Evolutionary conservation across 2,797 vertebrate species (phyloP).

Genomic region (Myotis myotis): DNA sequence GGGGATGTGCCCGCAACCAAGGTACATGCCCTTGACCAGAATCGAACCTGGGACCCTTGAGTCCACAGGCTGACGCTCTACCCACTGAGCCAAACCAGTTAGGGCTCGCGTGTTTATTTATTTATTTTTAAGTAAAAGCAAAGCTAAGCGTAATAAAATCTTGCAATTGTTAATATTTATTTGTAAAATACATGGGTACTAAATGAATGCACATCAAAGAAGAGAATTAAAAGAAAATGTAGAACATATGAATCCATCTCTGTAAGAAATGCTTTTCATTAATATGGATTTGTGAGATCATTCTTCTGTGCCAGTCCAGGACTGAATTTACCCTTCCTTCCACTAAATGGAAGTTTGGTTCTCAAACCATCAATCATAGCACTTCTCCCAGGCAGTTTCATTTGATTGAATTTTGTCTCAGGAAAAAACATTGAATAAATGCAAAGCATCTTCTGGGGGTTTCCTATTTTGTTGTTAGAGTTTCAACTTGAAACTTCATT

Average conservation of each 20-base stretch:
- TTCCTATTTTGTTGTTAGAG: conserved; percentile 5
- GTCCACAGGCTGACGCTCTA: too few relatives aligned
- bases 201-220: not conserved
- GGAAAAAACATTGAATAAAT: conserved; percentile 26
- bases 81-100: too few relatives aligned
- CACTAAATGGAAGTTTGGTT: not conserved
- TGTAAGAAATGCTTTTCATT: not conserved
- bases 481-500: conserved; percentile 35
- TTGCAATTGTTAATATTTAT: not conserved
- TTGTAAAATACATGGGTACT: conserved; percentile 38
- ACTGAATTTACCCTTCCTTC: not conserved
- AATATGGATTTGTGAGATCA: not conserved
- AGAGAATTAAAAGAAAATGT: conserved; percentile 45
- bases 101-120: not conserved
- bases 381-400: conserved; percentile 47
- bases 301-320: conserved; percentile 39
- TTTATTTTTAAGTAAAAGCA: conserved; percentile 12
- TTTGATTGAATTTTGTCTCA: conserved; percentile 24
- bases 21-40: too few relatives aligned
- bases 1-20: too few relatives aligned
- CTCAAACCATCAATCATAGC: conserved; percentile 33
- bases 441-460: not conserved
- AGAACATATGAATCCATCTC: not conserved
- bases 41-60: too few relatives aligned
- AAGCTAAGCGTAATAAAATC: conserved; percentile 3